Evolutionary conservation across 2,888 invertebrate species (phyloP).

Genomic region (Aphrophora alni): DNA sequence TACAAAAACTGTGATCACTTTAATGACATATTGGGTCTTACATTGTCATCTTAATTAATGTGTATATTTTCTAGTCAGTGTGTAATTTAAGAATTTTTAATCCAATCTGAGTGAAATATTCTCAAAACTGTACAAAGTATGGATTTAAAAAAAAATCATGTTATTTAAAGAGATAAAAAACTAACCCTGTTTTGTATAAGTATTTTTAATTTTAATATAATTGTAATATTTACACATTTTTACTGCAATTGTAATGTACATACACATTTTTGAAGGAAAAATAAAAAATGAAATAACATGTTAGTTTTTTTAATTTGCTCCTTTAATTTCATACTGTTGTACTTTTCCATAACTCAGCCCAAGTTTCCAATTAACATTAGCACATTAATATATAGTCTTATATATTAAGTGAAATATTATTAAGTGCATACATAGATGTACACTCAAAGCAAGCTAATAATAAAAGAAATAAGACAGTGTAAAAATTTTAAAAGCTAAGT

Average conservation of each 20-base stretch:
- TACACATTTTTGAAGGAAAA: background rate
- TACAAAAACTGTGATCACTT: background rate
- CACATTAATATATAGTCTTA: too few species aligned
- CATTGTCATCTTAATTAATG: background rate
- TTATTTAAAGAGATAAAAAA: background rate
- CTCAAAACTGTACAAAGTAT: background rate
- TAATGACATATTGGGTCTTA: background rate
- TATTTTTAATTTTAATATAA: background rate
- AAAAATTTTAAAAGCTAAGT: too few species aligned
- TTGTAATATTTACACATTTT: background rate
- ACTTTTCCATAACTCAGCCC: too few species aligned
- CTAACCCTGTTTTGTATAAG: background rate
- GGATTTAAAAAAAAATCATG: background rate
- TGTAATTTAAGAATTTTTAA: background rate
- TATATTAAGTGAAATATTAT: too few species aligned
- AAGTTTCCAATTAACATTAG: too few species aligned
- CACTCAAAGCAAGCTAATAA: too few species aligned
- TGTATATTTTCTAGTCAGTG: conserved; percentile 2
- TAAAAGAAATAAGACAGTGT: too few species aligned
- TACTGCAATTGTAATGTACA: background rate
- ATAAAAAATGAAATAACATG: too few species aligned
- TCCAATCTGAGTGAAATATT: background rate
- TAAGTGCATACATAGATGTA: too few species aligned
- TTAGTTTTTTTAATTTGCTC: too few species aligned
- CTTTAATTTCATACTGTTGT: too few species aligned